Evolutionary conservation across 2,113 vertebrate genomes (phyloP).

Genomic region (Megaleporinus macrocephalus): DNA sequence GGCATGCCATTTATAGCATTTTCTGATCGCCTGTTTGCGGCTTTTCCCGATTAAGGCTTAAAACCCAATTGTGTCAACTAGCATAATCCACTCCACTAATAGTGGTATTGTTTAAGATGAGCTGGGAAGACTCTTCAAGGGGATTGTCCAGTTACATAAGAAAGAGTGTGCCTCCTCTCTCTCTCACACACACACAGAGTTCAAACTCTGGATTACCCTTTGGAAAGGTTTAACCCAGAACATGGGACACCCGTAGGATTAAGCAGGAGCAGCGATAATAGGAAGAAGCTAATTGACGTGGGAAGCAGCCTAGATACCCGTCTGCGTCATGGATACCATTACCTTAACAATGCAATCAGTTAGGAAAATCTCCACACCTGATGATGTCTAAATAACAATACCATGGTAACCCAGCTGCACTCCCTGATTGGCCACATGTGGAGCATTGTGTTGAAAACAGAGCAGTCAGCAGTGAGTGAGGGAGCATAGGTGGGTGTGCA

Average conservation of each 20-base stretch:
- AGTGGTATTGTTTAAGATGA: not conserved
- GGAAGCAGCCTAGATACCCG: constrained; percentile 55
- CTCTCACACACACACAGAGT: constrained; percentile 33
- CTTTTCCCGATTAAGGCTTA: not conserved
- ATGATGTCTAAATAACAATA: not conserved
- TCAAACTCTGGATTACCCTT: constrained; percentile 48
- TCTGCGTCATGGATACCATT: constrained; percentile 19
- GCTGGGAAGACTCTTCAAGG: not conserved
- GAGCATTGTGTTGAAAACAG: not conserved
- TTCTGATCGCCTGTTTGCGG: not conserved
- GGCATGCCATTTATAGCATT: not conserved
- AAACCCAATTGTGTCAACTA: not conserved
- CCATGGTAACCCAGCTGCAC: not conserved
- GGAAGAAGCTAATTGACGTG: constrained; percentile 63
- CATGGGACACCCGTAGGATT: constrained; percentile 58
- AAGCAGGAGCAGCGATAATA: constrained; percentile 57
- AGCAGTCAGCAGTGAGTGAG: not conserved
- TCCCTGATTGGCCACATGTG: not conserved
- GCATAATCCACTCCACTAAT: constrained; percentile 10
- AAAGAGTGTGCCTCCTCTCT: constrained; percentile 28
- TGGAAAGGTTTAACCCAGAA: constrained; percentile 61
- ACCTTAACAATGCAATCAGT: constrained; percentile 26
- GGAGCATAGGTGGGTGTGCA: not conserved
- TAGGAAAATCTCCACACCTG: constrained; percentile 32
- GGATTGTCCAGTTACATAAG: constrained; percentile 53